Conservation (phyloP, 2,888 invertebrate species). For the Stramonita haemastoma region DNA sequence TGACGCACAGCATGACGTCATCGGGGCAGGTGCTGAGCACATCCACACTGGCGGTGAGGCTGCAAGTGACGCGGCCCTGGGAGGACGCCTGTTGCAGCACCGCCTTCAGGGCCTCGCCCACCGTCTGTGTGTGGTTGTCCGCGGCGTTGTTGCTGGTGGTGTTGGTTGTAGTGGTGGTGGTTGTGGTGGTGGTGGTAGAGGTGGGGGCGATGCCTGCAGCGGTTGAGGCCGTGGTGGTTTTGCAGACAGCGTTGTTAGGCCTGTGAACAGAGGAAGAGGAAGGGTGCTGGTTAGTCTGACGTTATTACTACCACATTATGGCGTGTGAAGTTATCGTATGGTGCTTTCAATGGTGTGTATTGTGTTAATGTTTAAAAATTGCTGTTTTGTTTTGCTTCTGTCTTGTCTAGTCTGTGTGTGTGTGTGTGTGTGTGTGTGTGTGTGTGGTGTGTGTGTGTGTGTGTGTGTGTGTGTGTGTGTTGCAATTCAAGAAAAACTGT, state of each 20-base stretch:
- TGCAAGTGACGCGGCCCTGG: constrained; percentile 35
- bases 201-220: not conserved
- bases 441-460: no score
- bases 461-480: no score
- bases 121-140: not conserved
- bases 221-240: no score
- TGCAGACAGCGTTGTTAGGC: no score
- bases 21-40: constrained; percentile 36
- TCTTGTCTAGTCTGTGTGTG: not conserved
- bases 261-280: no score
- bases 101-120: constrained; percentile 20
- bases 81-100: constrained; percentile 12
- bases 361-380: no score
- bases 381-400: not conserved
- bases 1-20: constrained; percentile 40
- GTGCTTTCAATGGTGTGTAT: no score
- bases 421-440: not conserved
- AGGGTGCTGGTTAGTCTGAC: no score
- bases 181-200: not conserved
- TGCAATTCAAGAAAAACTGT: no score
- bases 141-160: not conserved
- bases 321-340: no score
- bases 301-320: no score
- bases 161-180: not conserved
- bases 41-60: constrained; percentile 18